phyloP scores from a whole-genome alignment of 2,797 vertebrate species.

The Tamandua tetradactyla region DNA sequence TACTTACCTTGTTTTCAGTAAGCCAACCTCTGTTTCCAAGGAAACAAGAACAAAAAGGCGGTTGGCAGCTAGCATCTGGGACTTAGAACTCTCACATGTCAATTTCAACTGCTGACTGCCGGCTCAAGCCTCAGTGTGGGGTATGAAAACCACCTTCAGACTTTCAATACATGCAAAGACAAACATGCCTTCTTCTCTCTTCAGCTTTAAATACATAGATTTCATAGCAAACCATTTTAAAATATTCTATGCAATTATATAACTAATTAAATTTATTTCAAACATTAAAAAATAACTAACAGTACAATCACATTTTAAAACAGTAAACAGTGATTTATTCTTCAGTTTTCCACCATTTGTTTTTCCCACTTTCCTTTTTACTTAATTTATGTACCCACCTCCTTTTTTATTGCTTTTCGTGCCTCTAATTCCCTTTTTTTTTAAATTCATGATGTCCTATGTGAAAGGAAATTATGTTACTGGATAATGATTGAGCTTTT shows the following conservation, averaged over 20 bases:
- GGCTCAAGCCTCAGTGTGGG: conserved; percentile 43
- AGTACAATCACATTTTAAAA: conserved; percentile 46
- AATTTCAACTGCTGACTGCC: conserved; percentile 71
- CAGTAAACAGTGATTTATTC: not conserved
- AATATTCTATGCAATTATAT: not conserved
- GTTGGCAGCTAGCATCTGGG: conserved; percentile 79
- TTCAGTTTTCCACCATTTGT: not conserved
- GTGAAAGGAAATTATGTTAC: not conserved
- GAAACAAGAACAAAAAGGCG: conserved; percentile 81
- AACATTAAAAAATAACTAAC: conserved; percentile 2
- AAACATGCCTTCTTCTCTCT: not conserved
- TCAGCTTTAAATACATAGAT: conserved; percentile 21
- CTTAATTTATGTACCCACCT: not conserved
- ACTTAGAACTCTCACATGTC: conserved; percentile 76
- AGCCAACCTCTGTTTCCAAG: conserved; percentile 79
- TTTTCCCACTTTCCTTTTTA: not conserved
- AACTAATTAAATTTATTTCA: conserved; percentile 38
- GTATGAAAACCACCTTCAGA: conserved; percentile 72
- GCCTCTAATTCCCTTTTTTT: not conserved
- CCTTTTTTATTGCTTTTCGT: not conserved
- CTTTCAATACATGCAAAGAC: conserved; percentile 48
- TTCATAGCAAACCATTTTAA: conserved; percentile 8
- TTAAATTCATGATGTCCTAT: not conserved
- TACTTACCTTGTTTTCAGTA: conserved; percentile 76
- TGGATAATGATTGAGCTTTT: not conserved